phyloP scores from a whole-genome alignment of 2,888 invertebrate species.

The Heliconius sara region DNA sequence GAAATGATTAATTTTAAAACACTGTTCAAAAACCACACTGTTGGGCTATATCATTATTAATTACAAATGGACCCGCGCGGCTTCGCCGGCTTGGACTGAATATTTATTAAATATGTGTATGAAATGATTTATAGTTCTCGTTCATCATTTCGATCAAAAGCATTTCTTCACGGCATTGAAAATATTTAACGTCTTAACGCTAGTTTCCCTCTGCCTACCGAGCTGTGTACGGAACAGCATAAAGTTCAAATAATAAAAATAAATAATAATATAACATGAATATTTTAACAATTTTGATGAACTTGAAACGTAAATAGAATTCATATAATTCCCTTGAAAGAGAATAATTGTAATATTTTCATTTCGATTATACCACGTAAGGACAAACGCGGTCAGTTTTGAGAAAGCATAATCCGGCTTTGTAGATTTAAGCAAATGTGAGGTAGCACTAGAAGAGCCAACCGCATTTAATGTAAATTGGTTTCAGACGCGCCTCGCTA shows the following conservation, averaged over 20 bases:
- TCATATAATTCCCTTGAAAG: background rate
- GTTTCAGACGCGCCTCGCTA: constrained; percentile 65
- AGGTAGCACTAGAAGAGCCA: constrained; percentile 73
- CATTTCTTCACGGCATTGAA: no score
- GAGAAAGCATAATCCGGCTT: constrained; percentile 54
- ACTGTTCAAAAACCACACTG: background rate
- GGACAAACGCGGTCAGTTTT: constrained; percentile 48
- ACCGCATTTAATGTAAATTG: constrained; percentile 82
- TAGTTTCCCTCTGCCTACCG: no score
- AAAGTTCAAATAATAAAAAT: no score
- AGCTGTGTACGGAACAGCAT: no score
- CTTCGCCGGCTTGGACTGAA: no score
- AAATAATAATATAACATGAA: background rate
- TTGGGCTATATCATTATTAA: background rate
- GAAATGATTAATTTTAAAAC: background rate
- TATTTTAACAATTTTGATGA: background rate
- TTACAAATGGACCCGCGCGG: no score
- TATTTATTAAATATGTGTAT: no score
- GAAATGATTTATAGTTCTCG: no score
- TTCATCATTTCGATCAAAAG: no score
- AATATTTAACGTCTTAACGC: no score
- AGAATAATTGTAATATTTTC: constrained; percentile 26
- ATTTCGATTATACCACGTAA: constrained; percentile 42
- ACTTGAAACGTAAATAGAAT: background rate
- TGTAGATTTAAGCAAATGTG: constrained; percentile 62